phyloP scores from a whole-genome alignment of 2,113 vertebrate genomes.

The Erythrocercus mccallii region DNA sequence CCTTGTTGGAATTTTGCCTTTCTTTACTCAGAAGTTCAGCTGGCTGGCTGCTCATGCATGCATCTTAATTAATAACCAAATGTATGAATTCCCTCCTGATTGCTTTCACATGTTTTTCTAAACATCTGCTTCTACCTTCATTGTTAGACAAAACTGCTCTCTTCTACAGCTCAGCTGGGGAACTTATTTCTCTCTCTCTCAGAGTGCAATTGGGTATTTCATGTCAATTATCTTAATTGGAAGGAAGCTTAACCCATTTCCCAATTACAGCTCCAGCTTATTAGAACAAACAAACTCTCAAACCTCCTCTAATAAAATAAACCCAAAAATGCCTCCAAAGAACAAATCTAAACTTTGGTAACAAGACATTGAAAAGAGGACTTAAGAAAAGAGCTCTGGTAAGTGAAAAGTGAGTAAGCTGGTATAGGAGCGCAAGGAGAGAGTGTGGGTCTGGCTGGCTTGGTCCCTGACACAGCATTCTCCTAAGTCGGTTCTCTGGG shows the following conservation, averaged over 20 bases:
- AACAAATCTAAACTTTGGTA: not conserved
- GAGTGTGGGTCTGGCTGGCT: accelerated
- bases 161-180: conserved; percentile 31
- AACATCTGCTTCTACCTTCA: conserved; percentile 51
- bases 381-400: not conserved
- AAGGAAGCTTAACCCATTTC: conserved; percentile 67
- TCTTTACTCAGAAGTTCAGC: not conserved
- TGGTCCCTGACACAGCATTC: not conserved
- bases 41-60: conserved; percentile 44
- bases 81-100: conserved; percentile 52
- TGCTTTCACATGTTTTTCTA: conserved; percentile 25
- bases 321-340: not conserved
- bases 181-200: conserved; percentile 35
- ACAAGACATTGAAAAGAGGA: not conserved
- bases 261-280: conserved; percentile 68
- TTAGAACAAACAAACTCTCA: conserved; percentile 59
- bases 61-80: conserved; percentile 68
- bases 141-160: conserved; percentile 47
- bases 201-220: conserved; percentile 58
- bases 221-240: conserved; percentile 76
- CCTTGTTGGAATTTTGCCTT: not conserved
- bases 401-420: not conserved
- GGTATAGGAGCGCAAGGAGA: not conserved
- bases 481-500: not conserved
- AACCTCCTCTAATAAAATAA: conserved; percentile 24